Evolutionary conservation across 2,888 invertebrate species (phyloP), one percentile per base, ranked within the genome.

Genomic region (Bembecia ichneumoniformis): DNA sequence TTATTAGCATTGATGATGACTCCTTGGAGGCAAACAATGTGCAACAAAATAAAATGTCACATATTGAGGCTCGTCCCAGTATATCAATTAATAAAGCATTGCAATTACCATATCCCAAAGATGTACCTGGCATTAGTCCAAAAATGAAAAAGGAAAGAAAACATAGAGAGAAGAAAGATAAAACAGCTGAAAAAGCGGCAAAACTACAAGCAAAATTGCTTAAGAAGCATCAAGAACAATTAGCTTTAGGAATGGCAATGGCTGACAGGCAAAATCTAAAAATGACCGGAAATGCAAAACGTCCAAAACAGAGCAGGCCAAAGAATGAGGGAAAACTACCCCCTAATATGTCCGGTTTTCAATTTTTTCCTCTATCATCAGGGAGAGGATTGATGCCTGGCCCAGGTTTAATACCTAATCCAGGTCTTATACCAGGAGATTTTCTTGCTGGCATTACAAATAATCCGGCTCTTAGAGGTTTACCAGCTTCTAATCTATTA

Each of bases 61-160:
- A 57, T 36, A 52, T 66, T 20, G 76, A 80, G 57, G 65, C 72
- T 55, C 72, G 64, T 57, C 77, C 77, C 48, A 77, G 68, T 71
- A 63, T 83, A 66, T 79, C 87, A 50, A 82, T 86, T 55, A 82
- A 78, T 56, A 84, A 83, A 68, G 77, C 83, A 52, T 64, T 83
- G 59, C 86, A 84, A 76, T 62, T 73, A 65, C 77, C 82, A 58
- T 89, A 69, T 72, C 68, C 84, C 79, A 86, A 86, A 83, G 82
- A 82, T 71, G 63, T 70, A 89, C 63, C 89, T 89, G 66, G 87
- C 87, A 63, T 87, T 82, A 62, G 87, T 89, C 66, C 82, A 76
- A 90, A 89, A 73, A 81, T 82, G 60, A 89, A 90, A 61, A 91
- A 90, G 60, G 91, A 91, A 62, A 82, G 76, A 63, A 88, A 88